Base-by-base conservation (phyloP, 1,140 invertebrate genomes). In the Tenebrio molitor region DNA sequence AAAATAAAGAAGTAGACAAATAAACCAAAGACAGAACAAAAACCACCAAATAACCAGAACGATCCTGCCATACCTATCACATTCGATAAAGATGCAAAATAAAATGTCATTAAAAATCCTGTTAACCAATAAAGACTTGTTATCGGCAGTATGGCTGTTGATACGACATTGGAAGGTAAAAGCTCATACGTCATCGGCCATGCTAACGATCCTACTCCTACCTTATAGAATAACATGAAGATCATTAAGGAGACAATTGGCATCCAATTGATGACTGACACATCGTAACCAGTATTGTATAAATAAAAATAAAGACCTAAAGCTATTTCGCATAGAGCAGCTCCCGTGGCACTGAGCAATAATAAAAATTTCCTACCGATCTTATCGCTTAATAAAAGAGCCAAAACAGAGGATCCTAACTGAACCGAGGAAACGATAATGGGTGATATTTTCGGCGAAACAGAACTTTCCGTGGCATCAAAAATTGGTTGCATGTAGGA, bases 151-250 rank as follows among this genome's bases (percentile, higher is more conserved):
- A 0, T n/a, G n/a, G 92, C 93, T 4, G 88, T 83, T 0, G 91
- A 89, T 78, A 93, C 91, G 0, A 93, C 88, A 73, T 90, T 88
- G 0, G 89, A 84, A 1, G 94, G 89, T 74, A 95, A 92, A 75
- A 95, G 88, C 82, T 96, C 92, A 2, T 89, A 90, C 86, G 93
- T 90, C 25, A 96, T 87, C 0, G 93, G 88, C 92, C 93, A 68
- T 1, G 66, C n/a, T 7, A 68, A 3, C 0, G 66, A 21, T 25
- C 66, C 66, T 1, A 70, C 41, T n/a, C 68, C 68, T 1, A 58
- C 58, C 12, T 58, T 70, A 25, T 41, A 70, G 41, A 39, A 58
- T 8, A 62, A 5, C 16, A 70, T 70, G 53, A 41, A 70, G 8
- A 29, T 10, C 1, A 70, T 29, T 16, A 62, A 21, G 23, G 46